Base-by-base conservation (phyloP, 23 tunicate species). In the Clavelina lepadiformis region DNA sequence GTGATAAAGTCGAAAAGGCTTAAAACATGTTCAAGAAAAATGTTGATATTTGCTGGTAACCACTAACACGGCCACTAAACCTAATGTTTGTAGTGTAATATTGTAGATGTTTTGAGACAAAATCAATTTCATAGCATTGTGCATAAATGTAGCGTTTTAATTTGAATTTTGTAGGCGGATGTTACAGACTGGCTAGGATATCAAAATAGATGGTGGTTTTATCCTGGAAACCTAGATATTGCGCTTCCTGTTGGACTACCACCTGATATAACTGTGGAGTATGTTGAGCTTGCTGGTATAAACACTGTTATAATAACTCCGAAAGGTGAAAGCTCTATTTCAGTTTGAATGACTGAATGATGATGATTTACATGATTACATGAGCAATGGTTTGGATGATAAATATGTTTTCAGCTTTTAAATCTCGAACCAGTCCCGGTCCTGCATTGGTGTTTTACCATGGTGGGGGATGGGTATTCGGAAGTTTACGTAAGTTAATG, bases 381-480 rank as follows among this genome's bases (percentile, higher is more conserved):
- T n/a, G n/a, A n/a, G n/a, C n/a, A n/a, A n/a, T n/a, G n/a, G n/a
- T n/a, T n/a, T n/a, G n/a, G n/a, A n/a, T n/a, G n/a, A n/a, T n/a
- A n/a, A n/a, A n/a, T n/a, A n/a, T n/a, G n/a, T n/a, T n/a, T n/a
- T n/a, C n/a, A n/a, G n/a, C n/a, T n/a, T n/a, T n/a, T n/a, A n/a
- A n/a, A n/a, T n/a, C n/a, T n/a, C 38, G 66, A 29, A 55, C 45
- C 1, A 33, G 32, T 1, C 73, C 77, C 27, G 85, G 94, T 29
- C 82, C 94, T 21, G 94, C 94, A 2, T 29, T 85, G 33, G 70
- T 85, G 3, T 61, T 52, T 56, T 66, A 51, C 38, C 94, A 85
- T 80, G 94, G 94, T 22, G 94, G 94, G 23, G 94, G 94, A 29
- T 85, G 81, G 73, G 81, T 70, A 0, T 67, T 85, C 46, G 84